Conservation (phyloP, 2,888 invertebrate species). For the Branchinecta sandiegonensis region DNA sequence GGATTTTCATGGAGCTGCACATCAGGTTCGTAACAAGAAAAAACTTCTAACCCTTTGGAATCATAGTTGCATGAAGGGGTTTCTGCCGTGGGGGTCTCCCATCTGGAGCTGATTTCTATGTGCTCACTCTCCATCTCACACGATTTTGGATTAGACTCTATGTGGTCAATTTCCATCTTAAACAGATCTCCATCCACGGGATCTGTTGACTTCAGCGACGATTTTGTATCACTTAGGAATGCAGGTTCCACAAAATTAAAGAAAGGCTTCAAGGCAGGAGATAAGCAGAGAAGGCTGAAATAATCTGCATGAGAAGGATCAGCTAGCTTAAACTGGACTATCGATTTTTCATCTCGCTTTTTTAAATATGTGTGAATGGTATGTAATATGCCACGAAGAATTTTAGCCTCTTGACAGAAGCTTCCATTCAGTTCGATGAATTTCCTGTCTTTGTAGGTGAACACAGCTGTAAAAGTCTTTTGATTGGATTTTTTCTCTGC, state of each 20-base stretch:
- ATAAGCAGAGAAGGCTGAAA: background rate
- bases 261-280: background rate
- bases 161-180: too few relatives aligned
- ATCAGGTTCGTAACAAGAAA: background rate
- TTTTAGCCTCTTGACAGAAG: background rate
- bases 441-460: too few relatives aligned
- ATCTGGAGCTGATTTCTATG: too few relatives aligned
- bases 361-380: background rate
- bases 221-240: background rate
- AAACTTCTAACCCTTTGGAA: background rate
- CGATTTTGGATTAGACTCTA: too few relatives aligned
- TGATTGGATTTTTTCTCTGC: too few relatives aligned
- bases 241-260: background rate
- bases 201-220: too few relatives aligned
- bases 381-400: background rate
- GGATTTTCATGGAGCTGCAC: background rate
- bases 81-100: too few relatives aligned
- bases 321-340: background rate
- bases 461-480: too few relatives aligned
- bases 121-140: too few relatives aligned
- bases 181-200: too few relatives aligned
- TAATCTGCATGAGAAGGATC: background rate
- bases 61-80: background rate
- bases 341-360: background rate
- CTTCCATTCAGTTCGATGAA: background rate